Base-by-base conservation (phyloP, 2,888 invertebrate genomes). In the Eupsilia transversa region DNA sequence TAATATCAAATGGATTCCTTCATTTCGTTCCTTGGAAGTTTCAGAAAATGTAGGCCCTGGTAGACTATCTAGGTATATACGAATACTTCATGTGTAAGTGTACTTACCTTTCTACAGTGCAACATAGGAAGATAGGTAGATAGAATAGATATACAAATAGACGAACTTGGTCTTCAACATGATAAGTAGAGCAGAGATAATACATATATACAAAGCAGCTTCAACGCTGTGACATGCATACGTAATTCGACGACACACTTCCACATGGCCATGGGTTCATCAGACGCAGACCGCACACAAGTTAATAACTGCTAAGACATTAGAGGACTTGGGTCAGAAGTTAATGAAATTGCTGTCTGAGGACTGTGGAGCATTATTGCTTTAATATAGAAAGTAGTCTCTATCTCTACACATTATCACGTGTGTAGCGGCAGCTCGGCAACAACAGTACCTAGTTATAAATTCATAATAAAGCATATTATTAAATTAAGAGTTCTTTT, bases 111-210 rank as follows among this genome's bases (percentile, higher is more conserved):
- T 17, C 7, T 17, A 52, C 33, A 27, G 23, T 49, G 33, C 20
- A 41, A 30, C 30, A 52, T 30, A 71, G 5, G 20, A 23, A 17
- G 41, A 5, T 70, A 52, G 38, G n/a, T 49, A 59, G 30, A 23
- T 14, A n/a, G 17, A 27, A 27, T 30, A 23, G 23, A 46, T 46
- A 27, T n/a, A 60, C 46, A 60, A 46, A 68, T 46, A 67, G 20
- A 67, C 54, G 27, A 70, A 57, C 79, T 83, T 59, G 52, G 54
- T 68, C 49, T 67, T 33, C 65, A 60, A 54, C 56, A 64, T 69
- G 43, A 60, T 80, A 67, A 67, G 61, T 84, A 56, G 70, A 71
- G 67, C 81, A 84, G 64, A 84, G 70, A 84, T 81, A 78, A 67
- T 41, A 60, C 30, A 82, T 79, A 79, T 64, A 61, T 79, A 79